These are phyloP conservation scores for Ectobius pallidus DNA, from an alignment of 2,888 invertebrate genomes.

Conservation along the genomic window DNA sequence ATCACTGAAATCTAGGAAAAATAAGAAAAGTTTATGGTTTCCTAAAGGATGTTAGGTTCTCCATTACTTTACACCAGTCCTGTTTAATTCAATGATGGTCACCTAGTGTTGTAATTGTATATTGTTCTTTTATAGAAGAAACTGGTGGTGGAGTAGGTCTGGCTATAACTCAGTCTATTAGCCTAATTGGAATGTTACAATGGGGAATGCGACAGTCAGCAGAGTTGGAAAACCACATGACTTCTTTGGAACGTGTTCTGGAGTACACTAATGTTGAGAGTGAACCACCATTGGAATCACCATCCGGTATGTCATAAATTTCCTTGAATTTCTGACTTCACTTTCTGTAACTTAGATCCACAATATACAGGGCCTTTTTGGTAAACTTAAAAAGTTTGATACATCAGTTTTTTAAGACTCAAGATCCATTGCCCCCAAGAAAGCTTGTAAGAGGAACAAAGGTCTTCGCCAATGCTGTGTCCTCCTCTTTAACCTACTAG, in stretches of 20 bases:
- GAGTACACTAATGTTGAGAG: conserved; percentile 58
- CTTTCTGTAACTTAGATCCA: no score
- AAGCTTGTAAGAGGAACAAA: not conserved
- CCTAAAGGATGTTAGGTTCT: no score
- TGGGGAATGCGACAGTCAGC: conserved; percentile 62
- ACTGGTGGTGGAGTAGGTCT: conserved; percentile 51
- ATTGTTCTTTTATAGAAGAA: not conserved
- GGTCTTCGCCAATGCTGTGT: not conserved
- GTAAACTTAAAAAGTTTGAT: not conserved
- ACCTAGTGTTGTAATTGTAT: no score
- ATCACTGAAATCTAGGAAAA: no score
- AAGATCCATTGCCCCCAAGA: not conserved
- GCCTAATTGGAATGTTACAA: conserved; percentile 59
- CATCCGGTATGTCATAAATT: conserved; percentile 44
- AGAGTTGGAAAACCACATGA: conserved; percentile 53
- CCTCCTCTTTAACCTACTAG: not conserved
- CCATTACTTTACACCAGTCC: no score
- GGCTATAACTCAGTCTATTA: conserved; percentile 51
- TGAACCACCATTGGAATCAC: conserved; percentile 51
- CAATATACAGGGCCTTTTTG: not conserved
- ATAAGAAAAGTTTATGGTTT: no score
- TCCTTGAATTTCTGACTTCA: not conserved
- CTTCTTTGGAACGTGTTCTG: conserved; percentile 59
- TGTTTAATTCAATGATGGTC: no score
- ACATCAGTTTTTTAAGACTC: not conserved